Percentiles rank a stretch among this genome's conserved stretches.
phyloP scores from a whole-genome alignment of 2,113 vertebrate species.

The Lampris incognitus region DNA sequence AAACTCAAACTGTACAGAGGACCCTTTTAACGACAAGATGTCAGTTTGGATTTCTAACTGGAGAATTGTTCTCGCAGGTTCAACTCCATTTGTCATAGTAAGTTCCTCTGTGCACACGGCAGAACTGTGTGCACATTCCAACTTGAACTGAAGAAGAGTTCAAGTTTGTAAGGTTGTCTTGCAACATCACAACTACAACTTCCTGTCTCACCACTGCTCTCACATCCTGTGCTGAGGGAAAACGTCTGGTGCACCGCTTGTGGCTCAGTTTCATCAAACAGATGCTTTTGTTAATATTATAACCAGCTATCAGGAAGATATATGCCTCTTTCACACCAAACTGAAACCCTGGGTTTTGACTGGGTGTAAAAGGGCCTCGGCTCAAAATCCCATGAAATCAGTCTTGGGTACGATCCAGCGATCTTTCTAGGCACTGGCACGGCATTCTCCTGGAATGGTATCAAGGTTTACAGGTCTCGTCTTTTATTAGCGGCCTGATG shows the following conservation, averaged over 20 bases:
- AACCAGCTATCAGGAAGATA: no score
- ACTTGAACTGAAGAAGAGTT: background rate
- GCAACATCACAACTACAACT: slow-evolving; percentile 23
- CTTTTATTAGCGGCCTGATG: background rate
- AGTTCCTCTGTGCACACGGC: background rate
- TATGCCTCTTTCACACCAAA: no score
- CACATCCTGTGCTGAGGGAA: slow-evolving; percentile 23
- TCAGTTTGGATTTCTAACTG: background rate
- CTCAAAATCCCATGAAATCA: no score
- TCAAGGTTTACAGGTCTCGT: background rate
- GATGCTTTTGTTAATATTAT: background rate
- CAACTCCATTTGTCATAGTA: background rate
- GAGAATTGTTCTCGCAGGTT: background rate
- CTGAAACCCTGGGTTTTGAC: background rate
- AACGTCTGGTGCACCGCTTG: background rate
- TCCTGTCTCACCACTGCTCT: slow-evolving; percentile 35
- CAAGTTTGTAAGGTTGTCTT: background rate
- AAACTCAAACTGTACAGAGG: no score
- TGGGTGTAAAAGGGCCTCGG: no score
- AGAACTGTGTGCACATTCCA: background rate
- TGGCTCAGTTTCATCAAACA: background rate
- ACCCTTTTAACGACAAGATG: background rate
- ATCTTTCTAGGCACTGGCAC: no score
- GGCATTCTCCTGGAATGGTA: no score
- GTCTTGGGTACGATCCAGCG: no score